These are phyloP conservation scores for Enoplosus armatus DNA, from an alignment of 2,797 vertebrate genomes.

Conservation along the genomic window DNA sequence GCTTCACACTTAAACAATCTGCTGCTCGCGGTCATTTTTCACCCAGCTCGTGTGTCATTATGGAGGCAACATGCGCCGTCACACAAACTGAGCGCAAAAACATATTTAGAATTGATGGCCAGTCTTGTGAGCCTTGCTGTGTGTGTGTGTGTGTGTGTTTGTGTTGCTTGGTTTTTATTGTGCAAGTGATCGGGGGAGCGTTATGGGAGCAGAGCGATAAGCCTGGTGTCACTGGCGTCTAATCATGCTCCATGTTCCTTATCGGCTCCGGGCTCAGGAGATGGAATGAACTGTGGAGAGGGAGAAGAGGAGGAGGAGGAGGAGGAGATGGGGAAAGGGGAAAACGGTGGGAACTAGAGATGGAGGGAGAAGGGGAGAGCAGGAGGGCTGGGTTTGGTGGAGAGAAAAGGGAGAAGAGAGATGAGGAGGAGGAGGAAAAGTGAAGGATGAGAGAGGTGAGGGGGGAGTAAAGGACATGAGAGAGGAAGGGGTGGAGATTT, in stretches of 20 bases:
- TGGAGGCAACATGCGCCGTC: slow-evolving; percentile 50
- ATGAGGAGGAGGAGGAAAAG: slow-evolving; percentile 32
- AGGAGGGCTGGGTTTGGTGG: slow-evolving; percentile 28
- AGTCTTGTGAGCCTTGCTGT: slow-evolving; percentile 23
- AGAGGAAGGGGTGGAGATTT: slow-evolving; percentile 70
- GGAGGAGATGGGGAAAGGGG: not conserved
- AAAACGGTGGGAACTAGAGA: slow-evolving; percentile 32
- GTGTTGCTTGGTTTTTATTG: slow-evolving; percentile 55
- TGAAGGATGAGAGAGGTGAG: slow-evolving; percentile 44
- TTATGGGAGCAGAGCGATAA: slow-evolving; percentile 72
- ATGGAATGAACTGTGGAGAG: slow-evolving; percentile 60
- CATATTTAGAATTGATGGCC: slow-evolving; percentile 51
- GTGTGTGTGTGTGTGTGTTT: slow-evolving; percentile 17
- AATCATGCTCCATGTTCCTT: slow-evolving; percentile 74
- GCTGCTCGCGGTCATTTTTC: slow-evolving; percentile 55
- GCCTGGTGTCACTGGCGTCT: slow-evolving; percentile 74
- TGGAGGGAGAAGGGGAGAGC: slow-evolving; percentile 10
- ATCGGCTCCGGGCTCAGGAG: slow-evolving; percentile 65
- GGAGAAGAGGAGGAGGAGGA: not conserved
- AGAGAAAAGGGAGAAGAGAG: slow-evolving; percentile 16
- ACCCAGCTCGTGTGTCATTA: slow-evolving; percentile 34
- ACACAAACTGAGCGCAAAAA: slow-evolving; percentile 50
- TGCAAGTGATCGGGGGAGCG: slow-evolving; percentile 64
- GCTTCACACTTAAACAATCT: slow-evolving; percentile 44
- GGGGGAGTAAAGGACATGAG: slow-evolving; percentile 19